These are phyloP conservation scores for Dolichotis patagonum DNA, from an alignment of 2,113 vertebrate genomes.

Conservation along the genomic window DNA sequence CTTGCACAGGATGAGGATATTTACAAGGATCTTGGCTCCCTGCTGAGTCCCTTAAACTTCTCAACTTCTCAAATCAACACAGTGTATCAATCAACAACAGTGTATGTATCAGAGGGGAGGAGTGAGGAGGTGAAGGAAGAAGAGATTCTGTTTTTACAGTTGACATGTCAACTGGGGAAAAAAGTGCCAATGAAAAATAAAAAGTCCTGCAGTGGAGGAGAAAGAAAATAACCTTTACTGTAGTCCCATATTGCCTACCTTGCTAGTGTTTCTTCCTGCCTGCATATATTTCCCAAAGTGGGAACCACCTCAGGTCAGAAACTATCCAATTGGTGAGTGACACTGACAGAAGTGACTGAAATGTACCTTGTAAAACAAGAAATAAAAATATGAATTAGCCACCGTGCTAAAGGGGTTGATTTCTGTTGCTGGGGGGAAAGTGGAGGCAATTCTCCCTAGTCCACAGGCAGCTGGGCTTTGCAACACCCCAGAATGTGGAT, in stretches of 20 bases:
- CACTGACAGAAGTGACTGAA: not conserved
- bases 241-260: not conserved
- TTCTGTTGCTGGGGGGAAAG: not conserved
- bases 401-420: not conserved
- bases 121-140: constrained; percentile 62
- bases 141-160: constrained; percentile 73
- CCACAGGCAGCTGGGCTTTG: not conserved
- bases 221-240: not conserved
- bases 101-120: constrained; percentile 60
- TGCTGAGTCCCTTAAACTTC: too few relatives aligned
- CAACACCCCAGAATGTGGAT: not conserved
- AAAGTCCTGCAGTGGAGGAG: not conserved
- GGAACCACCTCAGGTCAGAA: not conserved
- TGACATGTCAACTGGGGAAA: constrained; percentile 79
- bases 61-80: too few relatives aligned
- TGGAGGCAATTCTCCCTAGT: not conserved
- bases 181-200: constrained; percentile 45
- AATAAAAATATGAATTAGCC: not conserved
- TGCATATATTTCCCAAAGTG: not conserved
- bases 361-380: not conserved
- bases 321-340: not conserved
- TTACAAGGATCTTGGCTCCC: too few relatives aligned
- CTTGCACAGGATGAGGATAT: too few relatives aligned
- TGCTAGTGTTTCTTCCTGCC: not conserved
- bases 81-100: not conserved